phyloP scores from a whole-genome alignment of 2,797 vertebrate species.

The Pipistrellus pygmaeus region DNA sequence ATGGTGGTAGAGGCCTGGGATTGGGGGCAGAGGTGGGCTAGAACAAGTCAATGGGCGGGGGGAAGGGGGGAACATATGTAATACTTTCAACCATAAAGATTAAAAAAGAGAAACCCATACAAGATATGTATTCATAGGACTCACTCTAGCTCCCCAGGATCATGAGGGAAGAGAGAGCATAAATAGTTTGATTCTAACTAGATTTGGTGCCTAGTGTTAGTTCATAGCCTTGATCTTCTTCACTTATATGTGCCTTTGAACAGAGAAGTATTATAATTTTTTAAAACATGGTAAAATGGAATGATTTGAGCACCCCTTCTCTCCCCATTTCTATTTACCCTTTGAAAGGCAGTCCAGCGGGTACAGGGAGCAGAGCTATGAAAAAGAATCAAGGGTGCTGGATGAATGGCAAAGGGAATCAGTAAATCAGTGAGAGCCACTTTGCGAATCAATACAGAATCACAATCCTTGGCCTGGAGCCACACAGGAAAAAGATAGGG shows the following conservation, averaged over 20 bases:
- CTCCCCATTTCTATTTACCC: neutral
- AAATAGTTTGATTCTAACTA: neutral
- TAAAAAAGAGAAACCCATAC: neutral
- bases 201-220: neutral
- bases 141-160: neutral
- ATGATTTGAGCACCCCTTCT: neutral
- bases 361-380: neutral
- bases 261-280: neutral
- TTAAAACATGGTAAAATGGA: neutral
- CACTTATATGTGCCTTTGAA: neutral
- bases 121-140: neutral
- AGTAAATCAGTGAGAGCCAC: constrained; percentile 46
- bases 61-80: too few species aligned
- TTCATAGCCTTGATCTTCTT: neutral
- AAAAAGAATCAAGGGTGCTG: neutral
- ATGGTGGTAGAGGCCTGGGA: too few species aligned
- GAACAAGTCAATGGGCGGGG: too few species aligned
- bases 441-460: neutral
- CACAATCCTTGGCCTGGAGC: constrained; percentile 1
- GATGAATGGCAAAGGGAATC: neutral
- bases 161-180: neutral
- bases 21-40: too few species aligned
- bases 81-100: too few species aligned
- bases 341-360: neutral
- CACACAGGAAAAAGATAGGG: neutral